These are phyloP conservation scores for Chaetops frenatus DNA, from an alignment of 2,113 vertebrate species.

Conservation along the genomic window DNA sequence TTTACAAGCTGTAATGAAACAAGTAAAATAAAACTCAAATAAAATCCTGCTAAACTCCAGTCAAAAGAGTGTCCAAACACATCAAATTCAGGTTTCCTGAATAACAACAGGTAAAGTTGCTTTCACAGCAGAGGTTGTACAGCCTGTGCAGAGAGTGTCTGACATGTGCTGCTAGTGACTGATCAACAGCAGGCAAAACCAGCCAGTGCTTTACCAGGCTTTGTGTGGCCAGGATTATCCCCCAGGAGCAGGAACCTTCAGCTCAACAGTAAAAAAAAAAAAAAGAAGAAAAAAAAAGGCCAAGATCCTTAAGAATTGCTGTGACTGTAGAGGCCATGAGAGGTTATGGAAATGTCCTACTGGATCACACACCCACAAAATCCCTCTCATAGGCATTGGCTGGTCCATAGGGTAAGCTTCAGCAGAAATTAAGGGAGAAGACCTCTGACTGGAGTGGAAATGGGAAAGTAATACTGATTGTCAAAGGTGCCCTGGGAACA, in stretches of 20 bases:
- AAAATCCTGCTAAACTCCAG: background rate
- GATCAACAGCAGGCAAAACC: background rate
- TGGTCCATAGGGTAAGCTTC: background rate
- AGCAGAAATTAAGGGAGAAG: background rate
- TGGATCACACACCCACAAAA: background rate
- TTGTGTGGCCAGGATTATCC: background rate
- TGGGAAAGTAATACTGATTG: background rate
- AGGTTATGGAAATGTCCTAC: background rate
- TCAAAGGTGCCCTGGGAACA: conserved; percentile 30
- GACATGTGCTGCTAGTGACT: background rate
- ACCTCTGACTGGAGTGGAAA: background rate
- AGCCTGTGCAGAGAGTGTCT: background rate
- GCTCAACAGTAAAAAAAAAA: background rate
- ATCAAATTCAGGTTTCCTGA: background rate
- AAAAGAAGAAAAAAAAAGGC: background rate
- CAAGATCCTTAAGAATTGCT: background rate
- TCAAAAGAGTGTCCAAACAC: background rate
- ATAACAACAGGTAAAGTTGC: background rate
- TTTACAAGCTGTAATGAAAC: background rate
- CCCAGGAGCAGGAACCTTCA: background rate
- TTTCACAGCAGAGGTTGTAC: background rate
- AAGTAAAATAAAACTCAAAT: background rate
- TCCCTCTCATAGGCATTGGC: background rate
- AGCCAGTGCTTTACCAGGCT: background rate
- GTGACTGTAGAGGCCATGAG: background rate